Evolutionary conservation across 2,113 vertebrate genomes (phyloP).

Genomic region (Chaetodon trifascialis): DNA sequence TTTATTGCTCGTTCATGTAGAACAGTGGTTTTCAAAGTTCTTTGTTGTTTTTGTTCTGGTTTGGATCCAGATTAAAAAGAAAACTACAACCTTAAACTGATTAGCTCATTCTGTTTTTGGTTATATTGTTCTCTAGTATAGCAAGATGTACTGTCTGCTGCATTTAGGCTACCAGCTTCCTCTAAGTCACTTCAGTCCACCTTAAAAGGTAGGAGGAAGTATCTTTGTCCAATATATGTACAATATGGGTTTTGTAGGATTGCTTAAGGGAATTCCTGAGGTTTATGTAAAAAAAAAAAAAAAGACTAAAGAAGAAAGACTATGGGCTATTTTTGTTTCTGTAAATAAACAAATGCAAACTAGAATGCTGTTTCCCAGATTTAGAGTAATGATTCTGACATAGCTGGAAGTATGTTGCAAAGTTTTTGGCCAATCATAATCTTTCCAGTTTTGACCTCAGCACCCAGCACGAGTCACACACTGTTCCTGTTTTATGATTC

Average conservation of each 20-base stretch:
- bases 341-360: conserved; percentile 1
- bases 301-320: not conserved
- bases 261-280: not conserved
- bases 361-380: not conserved
- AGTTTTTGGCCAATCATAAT: not conserved
- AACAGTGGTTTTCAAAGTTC: conserved; percentile 20
- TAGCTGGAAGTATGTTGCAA: not conserved
- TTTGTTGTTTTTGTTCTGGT: conserved; percentile 4
- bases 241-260: not conserved
- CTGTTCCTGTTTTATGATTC: not conserved
- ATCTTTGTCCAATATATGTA: not conserved
- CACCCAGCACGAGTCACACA: conserved; percentile 2
- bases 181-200: not conserved
- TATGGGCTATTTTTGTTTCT: not conserved
- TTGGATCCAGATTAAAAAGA: conserved; percentile 22
- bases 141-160: not conserved
- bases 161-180: not conserved
- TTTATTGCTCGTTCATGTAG: conserved; percentile 53
- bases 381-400: not conserved
- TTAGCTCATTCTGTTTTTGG: not conserved
- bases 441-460: not conserved
- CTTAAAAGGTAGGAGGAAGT: not conserved
- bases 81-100: conserved; percentile 2
- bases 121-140: conserved; percentile 26
- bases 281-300: not conserved